Base-by-base conservation (phyloP, 1,140 invertebrate genomes). In the Onthophagus taurus region DNA sequence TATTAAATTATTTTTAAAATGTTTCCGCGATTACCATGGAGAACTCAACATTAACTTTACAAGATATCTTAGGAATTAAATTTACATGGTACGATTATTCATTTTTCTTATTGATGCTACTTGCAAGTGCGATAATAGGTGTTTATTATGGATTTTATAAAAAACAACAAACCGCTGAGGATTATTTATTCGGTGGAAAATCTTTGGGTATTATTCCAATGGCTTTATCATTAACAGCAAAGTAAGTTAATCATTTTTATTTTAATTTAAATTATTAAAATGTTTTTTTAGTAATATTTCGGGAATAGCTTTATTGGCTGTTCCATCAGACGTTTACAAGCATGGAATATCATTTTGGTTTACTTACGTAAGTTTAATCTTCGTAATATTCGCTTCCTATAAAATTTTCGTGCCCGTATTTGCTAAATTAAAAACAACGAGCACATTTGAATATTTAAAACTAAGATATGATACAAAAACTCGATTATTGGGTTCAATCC, bases 161-260 rank as follows among this genome's bases (percentile, higher is more conserved):
- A 20, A 83, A 81, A 50, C 80, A 85, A 53, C 77, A 81, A 39
- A 80, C 76, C 0, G 77, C 78, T 0, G 65, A 75, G 0, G 82
- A 88, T 42, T 89, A 87, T 53, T 67, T 90, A 8, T 74, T 87
- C 67, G 85, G 81, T 3, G 83, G 83, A 3, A 79, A 81, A 51
- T 76, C 73, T 0, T 85, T 90, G 83, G 72, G 72, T 6, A 73
- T 81, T 44, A 74, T 84, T 48, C 81, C 83, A 0, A 78, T 85
- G 35, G 77, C 80, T 13, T 78, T 85, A 72, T 85, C 82, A 18
- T 50, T 77, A 13, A 66, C 75, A 44, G 72, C 78, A 37, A 70
- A 61, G 64, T 65, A 51, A 54, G n/a, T 37, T 38, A 9, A 34
- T 33, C 3, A 26, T 34, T 13, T 2, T n/a, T 30, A 4, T 42